phyloP scores from a whole-genome alignment of 2,113 vertebrate species.

The Festucalex cinctus region DNA sequence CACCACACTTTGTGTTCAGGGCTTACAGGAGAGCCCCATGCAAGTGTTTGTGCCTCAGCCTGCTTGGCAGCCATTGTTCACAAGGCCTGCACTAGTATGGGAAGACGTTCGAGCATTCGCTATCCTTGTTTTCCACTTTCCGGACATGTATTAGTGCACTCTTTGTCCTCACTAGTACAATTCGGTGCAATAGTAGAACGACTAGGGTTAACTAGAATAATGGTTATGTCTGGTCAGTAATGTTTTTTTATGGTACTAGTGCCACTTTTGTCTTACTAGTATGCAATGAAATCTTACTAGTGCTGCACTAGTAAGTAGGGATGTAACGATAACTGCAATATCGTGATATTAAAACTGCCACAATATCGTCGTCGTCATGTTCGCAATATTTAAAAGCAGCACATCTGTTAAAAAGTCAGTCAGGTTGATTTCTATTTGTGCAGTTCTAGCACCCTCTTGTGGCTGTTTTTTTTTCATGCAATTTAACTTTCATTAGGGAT shows the following conservation, averaged over 20 bases:
- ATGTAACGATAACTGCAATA: no score
- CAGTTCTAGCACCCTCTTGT: no score
- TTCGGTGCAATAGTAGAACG: background rate
- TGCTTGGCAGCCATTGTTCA: constrained; percentile 69
- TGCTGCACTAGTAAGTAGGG: background rate
- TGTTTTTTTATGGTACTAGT: background rate
- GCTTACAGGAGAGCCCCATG: constrained; percentile 24
- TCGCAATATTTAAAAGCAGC: no score
- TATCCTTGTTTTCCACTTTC: background rate
- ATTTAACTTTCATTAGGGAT: no score
- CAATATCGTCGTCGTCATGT: no score
- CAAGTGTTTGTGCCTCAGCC: constrained; percentile 46
- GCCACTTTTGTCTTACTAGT: background rate
- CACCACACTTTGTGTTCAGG: constrained; percentile 23
- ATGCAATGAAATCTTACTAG: background rate
- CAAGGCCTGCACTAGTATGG: constrained; percentile 40
- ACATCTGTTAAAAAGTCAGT: no score
- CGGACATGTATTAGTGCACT: background rate
- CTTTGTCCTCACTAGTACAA: constrained; percentile 11
- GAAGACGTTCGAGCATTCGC: background rate
- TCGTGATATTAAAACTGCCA: no score
- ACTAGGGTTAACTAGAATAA: background rate
- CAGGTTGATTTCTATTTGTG: no score
- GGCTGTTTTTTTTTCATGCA: no score
- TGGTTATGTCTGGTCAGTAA: background rate